These are phyloP conservation scores for Bombycilla garrulus DNA, from an alignment of 2,113 vertebrate species.

Conservation along the genomic window DNA sequence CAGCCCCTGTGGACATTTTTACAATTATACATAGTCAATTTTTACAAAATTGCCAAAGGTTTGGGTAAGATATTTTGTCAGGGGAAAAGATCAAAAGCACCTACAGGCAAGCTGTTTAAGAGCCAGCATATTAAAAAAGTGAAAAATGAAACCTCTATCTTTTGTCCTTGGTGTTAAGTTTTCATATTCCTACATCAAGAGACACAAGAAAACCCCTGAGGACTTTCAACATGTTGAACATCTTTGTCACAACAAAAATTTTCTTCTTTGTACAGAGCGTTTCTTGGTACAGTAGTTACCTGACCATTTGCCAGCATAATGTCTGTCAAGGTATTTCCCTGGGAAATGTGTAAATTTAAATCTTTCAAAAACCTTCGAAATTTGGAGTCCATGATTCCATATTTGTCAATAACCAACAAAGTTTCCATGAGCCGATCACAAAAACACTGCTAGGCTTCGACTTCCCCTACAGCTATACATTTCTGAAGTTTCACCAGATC, in stretches of 20 bases:
- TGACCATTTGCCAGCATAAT: neutral
- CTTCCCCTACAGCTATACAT: neutral
- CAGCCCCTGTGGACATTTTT: neutral
- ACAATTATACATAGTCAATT: neutral
- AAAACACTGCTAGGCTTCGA: neutral
- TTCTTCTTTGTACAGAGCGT: neutral
- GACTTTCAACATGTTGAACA: neutral
- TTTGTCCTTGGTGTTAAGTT: neutral
- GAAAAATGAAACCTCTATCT: neutral
- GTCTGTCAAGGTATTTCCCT: neutral
- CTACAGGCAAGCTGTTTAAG: neutral
- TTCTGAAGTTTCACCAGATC: neutral
- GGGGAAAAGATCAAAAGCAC: neutral
- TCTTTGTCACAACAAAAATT: neutral
- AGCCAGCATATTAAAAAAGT: neutral
- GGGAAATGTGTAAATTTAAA: neutral
- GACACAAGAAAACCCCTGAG: neutral
- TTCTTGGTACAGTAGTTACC: neutral
- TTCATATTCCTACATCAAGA: neutral
- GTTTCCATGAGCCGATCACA: neutral
- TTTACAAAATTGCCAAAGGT: neutral
- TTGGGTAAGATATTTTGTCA: neutral
- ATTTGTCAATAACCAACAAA: neutral
- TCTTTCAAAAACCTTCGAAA: neutral
- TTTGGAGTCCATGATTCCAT: neutral